phyloP scores from a whole-genome alignment of 2,888 invertebrate genomes.

The Trissolcus brochymenae region DNA sequence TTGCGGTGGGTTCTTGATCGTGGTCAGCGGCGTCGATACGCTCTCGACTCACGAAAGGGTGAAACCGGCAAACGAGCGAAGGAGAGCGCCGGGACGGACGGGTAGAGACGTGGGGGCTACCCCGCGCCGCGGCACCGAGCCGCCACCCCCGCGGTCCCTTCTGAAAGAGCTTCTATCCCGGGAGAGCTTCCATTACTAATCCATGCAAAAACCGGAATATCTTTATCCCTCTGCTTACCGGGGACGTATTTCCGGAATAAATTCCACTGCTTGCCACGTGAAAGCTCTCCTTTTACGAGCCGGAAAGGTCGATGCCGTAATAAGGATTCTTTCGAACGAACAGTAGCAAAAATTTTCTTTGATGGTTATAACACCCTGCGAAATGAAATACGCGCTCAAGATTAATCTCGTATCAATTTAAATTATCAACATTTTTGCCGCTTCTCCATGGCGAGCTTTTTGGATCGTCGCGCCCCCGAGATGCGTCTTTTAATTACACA shows the following conservation, averaged over 20 bases:
- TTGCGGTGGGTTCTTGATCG: constrained; percentile 61
- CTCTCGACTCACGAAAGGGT: constrained; percentile 45
- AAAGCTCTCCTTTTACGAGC: constrained; percentile 62
- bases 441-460: constrained; percentile 45
- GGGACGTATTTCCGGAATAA: constrained; percentile 76
- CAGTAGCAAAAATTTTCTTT: constrained; percentile 59
- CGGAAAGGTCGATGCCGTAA: constrained; percentile 60
- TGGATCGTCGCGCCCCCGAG: constrained; percentile 42
- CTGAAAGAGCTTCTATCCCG: constrained; percentile 74
- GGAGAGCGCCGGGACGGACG: constrained; percentile 54
- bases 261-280: constrained; percentile 68
- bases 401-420: constrained; percentile 57
- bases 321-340: constrained; percentile 61
- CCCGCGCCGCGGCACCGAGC: constrained; percentile 67
- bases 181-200: constrained; percentile 76
- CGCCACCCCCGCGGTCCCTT: constrained; percentile 63
- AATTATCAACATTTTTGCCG: constrained; percentile 58
- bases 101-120: constrained; percentile 59
- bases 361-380: constrained; percentile 56
- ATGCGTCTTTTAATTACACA: constrained; percentile 54
- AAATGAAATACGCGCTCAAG: constrained; percentile 55
- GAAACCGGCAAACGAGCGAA: constrained; percentile 52
- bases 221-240: constrained; percentile 74
- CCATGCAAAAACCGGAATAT: constrained; percentile 77
- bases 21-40: constrained; percentile 61